phyloP scores from a whole-genome alignment of 2,113 vertebrate species.

The Perccottus glenii region DNA sequence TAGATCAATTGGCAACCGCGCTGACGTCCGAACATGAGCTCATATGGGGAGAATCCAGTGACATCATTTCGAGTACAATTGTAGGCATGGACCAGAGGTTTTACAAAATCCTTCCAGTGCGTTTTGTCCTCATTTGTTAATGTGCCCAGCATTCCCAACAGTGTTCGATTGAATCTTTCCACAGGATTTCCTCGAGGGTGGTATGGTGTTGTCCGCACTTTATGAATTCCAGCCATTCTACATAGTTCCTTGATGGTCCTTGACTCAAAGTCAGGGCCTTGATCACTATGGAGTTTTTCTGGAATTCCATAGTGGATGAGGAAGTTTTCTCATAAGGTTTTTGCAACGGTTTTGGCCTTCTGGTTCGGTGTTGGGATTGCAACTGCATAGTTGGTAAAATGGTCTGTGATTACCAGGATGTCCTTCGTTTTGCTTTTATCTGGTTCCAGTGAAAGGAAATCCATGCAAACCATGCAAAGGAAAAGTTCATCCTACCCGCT shows the following conservation, averaged over 20 bases:
- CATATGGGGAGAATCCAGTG: neutral
- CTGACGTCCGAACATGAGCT: constrained; percentile 7
- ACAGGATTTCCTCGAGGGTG: too few species aligned
- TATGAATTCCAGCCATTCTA: too few species aligned
- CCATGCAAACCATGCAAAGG: neutral
- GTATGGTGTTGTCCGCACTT: too few species aligned
- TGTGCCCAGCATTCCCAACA: too few species aligned
- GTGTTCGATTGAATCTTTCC: too few species aligned
- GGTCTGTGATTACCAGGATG: neutral
- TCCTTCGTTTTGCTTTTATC: neutral
- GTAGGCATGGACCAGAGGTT: neutral
- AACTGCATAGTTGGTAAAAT: neutral
- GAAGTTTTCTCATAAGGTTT: neutral
- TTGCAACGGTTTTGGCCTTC: neutral
- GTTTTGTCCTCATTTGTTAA: too few species aligned
- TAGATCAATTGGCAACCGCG: too few species aligned
- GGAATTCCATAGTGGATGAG: neutral
- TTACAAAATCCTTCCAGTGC: too few species aligned
- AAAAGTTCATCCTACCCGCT: too few species aligned
- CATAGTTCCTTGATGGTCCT: too few species aligned
- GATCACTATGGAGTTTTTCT: neutral
- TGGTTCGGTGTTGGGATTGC: neutral
- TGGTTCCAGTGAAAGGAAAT: neutral
- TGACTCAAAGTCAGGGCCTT: too few species aligned
- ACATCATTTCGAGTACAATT: constrained; percentile 1